Evolutionary conservation across 2,797 vertebrate genomes (phyloP).

Genomic region (Steatocranus sp.): DNA sequence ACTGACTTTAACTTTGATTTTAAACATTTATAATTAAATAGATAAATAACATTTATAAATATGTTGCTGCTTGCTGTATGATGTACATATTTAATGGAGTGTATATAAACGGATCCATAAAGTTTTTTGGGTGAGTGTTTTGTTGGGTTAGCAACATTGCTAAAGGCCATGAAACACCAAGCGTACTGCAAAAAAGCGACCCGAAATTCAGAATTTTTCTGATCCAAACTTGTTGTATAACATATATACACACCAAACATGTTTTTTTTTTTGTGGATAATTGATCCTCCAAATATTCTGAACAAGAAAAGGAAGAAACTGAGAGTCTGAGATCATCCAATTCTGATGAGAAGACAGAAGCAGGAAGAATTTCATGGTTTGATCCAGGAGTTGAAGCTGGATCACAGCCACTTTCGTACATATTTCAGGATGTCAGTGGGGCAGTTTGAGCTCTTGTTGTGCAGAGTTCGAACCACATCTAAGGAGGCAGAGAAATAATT

Average conservation of each 20-base stretch:
- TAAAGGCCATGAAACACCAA: neutral
- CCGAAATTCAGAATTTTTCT: neutral
- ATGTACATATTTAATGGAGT: neutral
- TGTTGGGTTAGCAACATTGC: neutral
- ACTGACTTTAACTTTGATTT: neutral
- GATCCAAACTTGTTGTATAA: neutral
- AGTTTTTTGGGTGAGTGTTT: neutral
- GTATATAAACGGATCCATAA: neutral
- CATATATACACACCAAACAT: neutral
- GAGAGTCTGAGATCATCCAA: neutral
- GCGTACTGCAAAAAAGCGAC: accelerated
- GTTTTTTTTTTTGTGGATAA: neutral
- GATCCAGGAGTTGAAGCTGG: neutral
- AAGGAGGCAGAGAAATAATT: neutral
- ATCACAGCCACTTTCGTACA: neutral
- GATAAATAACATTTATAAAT: neutral
- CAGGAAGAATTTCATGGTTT: neutral
- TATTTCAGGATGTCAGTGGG: neutral
- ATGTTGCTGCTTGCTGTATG: neutral
- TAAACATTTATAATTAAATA: neutral
- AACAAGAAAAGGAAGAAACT: neutral
- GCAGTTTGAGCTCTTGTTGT: neutral
- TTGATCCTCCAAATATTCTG: accelerated
- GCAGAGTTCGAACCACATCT: neutral
- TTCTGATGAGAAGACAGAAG: neutral